These are phyloP conservation scores for Cetonia aurata DNA, from an alignment of 2,888 invertebrate genomes.

Conservation along the genomic window DNA sequence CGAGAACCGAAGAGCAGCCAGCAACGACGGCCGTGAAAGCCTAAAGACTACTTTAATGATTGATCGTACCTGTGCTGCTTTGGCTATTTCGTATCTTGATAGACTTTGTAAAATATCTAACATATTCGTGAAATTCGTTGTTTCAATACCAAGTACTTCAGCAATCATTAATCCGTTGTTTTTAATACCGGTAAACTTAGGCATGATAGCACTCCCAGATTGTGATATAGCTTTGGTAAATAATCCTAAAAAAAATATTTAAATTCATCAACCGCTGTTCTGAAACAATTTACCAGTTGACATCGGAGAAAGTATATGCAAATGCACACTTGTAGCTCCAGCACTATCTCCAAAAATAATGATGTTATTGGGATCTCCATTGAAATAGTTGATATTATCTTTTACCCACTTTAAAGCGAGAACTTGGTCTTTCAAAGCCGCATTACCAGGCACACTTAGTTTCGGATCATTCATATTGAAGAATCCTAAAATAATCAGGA, in stretches of 20 bases:
- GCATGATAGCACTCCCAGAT: slow-evolving; percentile 4
- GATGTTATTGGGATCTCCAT: slow-evolving; percentile 30
- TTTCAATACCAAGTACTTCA: slow-evolving; percentile 13
- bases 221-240: slow-evolving; percentile 28
- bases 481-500: slow-evolving; percentile 12
- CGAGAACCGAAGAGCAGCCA: too few relatives aligned
- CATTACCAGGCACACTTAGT: slow-evolving; percentile 23
- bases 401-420: slow-evolving; percentile 35
- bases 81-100: background rate
- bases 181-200: background rate
- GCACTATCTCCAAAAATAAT: slow-evolving; percentile 32
- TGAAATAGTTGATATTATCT: slow-evolving; percentile 28
- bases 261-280: background rate
- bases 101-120: background rate
- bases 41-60: too few relatives aligned
- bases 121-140: background rate
- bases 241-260: slow-evolving; percentile 3
- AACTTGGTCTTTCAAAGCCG: slow-evolving; percentile 28
- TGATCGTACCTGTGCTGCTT: background rate
- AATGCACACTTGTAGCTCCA: slow-evolving; percentile 21
- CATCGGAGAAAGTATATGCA: slow-evolving; percentile 24
- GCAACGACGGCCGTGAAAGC: too few relatives aligned
- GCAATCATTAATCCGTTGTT: slow-evolving; percentile 14
- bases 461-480: slow-evolving; percentile 19
- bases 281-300: slow-evolving; percentile 8